A percentile compares a stretch with the other conserved stretches of the same genome.
phyloP scores from a whole-genome alignment of 2,888 invertebrate genomes.

The Cryptocheilus praepositus region DNA sequence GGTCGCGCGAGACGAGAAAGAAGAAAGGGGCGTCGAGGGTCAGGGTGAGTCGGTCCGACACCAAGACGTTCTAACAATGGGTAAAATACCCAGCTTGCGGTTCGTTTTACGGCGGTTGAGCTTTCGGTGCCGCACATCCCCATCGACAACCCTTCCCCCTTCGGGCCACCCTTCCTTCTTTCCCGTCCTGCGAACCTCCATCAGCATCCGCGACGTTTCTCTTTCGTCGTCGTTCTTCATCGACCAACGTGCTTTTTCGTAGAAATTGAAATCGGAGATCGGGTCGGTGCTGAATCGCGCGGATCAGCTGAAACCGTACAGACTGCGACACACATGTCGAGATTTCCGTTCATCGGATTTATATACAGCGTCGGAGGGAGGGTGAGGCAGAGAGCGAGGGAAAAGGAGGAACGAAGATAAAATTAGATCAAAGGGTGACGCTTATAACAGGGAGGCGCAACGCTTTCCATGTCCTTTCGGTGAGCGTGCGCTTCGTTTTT shows the following conservation, averaged over 20 bases:
- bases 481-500: too few species aligned
- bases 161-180: neutral
- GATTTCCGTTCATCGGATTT: constrained; percentile 5
- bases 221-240: neutral
- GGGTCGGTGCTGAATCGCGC: neutral
- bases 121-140: constrained; percentile 17
- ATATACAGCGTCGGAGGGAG: neutral
- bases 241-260: neutral
- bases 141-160: neutral
- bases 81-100: constrained; percentile 33
- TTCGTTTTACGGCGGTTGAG: constrained; percentile 43
- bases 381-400: too few species aligned
- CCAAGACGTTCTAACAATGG: constrained; percentile 34
- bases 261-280: constrained; percentile 8
- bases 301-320: too few species aligned
- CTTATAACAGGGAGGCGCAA: too few species aligned
- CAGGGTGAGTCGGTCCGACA: neutral
- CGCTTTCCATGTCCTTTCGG: too few species aligned
- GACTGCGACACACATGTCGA: neutral
- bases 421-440: too few species aligned
- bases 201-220: neutral
- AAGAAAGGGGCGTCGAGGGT: neutral
- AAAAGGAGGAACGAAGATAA: too few species aligned
- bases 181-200: neutral
- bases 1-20: neutral